A percentile compares a stretch with the other conserved stretches of the same genome.
These are phyloP conservation scores for Argyrosomus japonicus DNA, from an alignment of 2,113 vertebrate genomes.

Conservation along the genomic window DNA sequence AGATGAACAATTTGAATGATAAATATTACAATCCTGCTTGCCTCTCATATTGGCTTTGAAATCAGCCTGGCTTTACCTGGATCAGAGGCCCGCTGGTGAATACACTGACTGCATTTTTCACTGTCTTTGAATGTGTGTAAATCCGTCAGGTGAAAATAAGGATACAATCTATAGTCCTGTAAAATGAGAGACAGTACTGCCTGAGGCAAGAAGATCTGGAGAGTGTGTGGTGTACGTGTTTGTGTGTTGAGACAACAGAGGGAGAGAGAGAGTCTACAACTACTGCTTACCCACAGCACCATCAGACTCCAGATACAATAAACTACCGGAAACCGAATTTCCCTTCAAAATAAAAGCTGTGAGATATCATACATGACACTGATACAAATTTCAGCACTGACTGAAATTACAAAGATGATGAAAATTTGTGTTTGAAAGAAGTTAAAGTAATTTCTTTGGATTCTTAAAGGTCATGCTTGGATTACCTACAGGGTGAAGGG, in stretches of 20 bases:
- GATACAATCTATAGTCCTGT: background rate
- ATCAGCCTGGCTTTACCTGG: background rate
- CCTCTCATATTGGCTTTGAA: background rate
- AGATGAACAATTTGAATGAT: background rate
- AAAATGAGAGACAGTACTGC: background rate
- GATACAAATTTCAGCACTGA: background rate
- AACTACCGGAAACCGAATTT: constrained; percentile 22
- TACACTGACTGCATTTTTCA: background rate
- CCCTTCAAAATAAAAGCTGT: constrained; percentile 57
- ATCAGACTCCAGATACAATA: background rate
- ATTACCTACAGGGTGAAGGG: background rate
- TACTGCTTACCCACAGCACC: background rate
- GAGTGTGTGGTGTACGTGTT: background rate
- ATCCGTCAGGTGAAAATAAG: background rate
- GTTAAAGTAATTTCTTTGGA: too few relatives aligned
- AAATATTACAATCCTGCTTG: constrained; percentile 8
- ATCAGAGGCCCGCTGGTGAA: background rate
- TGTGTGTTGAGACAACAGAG: background rate
- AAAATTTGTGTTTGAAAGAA: background rate
- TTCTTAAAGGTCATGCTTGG: background rate
- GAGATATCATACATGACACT: background rate
- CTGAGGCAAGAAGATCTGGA: background rate
- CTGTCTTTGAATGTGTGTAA: background rate
- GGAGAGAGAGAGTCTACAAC: background rate
- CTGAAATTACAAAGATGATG: background rate